Evolutionary conservation across 2,797 vertebrate genomes (phyloP).

Genomic region (Sebastes iracundus): DNA sequence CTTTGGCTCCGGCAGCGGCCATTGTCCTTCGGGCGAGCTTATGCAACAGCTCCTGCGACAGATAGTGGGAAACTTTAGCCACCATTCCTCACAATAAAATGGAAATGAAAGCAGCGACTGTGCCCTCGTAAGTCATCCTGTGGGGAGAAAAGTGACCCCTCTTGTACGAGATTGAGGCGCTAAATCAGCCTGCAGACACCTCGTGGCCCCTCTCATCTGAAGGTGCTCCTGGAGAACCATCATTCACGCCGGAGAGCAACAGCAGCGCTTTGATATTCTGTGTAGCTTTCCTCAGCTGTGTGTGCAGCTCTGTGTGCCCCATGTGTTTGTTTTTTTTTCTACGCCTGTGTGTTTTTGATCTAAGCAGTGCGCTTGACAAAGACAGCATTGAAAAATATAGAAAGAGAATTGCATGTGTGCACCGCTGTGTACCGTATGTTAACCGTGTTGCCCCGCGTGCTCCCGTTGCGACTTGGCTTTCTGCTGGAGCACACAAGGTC

Average conservation of each 20-base stretch:
- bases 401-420: constrained; percentile 45
- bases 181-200: constrained; percentile 77
- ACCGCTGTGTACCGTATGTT: neutral
- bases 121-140: constrained; percentile 67
- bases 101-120: constrained; percentile 64
- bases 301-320: neutral
- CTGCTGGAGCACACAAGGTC: constrained; percentile 16
- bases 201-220: constrained; percentile 62
- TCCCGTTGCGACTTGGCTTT: neutral
- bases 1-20: neutral
- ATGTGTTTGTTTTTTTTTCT: neutral
- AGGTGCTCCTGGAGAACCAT: constrained; percentile 64
- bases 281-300: constrained; percentile 17
- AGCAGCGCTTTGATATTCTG: constrained; percentile 54
- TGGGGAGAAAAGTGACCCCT: constrained; percentile 54
- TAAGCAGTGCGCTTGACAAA: constrained; percentile 14
- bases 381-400: neutral
- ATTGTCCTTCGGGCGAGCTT: constrained; percentile 10
- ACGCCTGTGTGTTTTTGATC: constrained; percentile 40
- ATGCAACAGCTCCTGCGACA: neutral
- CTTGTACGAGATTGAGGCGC: constrained; percentile 60
- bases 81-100: constrained; percentile 65
- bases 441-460: neutral
- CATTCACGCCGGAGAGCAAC: constrained; percentile 66
- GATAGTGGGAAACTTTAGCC: constrained; percentile 38